phyloP scores from a whole-genome alignment of 1,140 invertebrate species.

The Magallana gigas region DNA sequence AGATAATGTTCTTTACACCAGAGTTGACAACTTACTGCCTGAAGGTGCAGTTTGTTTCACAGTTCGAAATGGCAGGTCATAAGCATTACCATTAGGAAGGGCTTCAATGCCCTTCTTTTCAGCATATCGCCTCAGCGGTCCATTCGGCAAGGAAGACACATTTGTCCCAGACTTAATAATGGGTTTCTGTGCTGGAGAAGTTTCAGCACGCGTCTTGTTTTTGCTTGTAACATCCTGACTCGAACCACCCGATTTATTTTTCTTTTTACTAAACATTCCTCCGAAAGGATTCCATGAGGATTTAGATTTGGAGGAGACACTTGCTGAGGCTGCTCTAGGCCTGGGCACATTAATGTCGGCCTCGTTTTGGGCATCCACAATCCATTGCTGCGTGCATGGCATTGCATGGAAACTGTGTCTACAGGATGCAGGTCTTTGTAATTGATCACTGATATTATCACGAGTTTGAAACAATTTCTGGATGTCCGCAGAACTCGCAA shows the following conservation, averaged over 20 bases:
- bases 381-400: conserved; percentile 51
- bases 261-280: conserved; percentile 51
- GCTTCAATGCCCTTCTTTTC: background rate
- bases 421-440: conserved; percentile 61
- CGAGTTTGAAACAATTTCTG: conserved; percentile 67
- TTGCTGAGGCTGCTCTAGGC: conserved; percentile 51
- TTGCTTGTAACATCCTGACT: conserved; percentile 19
- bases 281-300: conserved; percentile 59
- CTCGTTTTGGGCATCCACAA: conserved; percentile 47
- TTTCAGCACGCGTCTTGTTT: background rate
- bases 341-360: conserved; percentile 38
- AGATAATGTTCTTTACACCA: conserved; percentile 28
- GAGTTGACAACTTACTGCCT: conserved; percentile 54
- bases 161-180: conserved; percentile 30
- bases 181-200: background rate
- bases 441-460: conserved; percentile 60
- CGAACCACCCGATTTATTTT: conserved; percentile 43
- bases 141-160: conserved; percentile 32
- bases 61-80: conserved; percentile 50
- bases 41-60: conserved; percentile 45
- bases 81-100: conserved; percentile 19
- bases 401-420: conserved; percentile 71
- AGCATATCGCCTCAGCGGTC: conserved; percentile 41
- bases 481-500: conserved; percentile 69
- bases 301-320: conserved; percentile 50